These are phyloP conservation scores for Beroe forskalii DNA, from an alignment of 37 sponge, comb jelly and placozoan species.

Conservation along the genomic window DNA sequence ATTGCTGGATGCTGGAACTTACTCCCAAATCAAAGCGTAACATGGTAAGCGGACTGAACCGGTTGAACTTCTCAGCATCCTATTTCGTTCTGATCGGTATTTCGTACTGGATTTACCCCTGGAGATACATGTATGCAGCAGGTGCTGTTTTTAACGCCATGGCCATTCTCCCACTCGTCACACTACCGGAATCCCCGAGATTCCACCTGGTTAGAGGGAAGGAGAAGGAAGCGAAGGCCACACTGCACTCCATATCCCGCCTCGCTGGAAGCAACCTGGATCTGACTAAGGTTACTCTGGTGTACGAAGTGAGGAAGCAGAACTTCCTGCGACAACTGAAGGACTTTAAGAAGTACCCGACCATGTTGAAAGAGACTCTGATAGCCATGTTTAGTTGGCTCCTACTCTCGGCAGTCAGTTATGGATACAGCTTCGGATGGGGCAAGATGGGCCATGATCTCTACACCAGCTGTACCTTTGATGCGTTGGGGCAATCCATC, in stretches of 20 bases:
- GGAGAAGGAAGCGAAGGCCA: not conserved
- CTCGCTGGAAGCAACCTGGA: not conserved
- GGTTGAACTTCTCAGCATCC: not conserved
- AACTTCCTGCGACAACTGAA: constrained; percentile 9
- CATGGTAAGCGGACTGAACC: not conserved
- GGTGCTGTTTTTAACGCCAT: not conserved
- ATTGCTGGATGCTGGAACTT: constrained; percentile 50
- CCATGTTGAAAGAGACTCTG: not conserved
- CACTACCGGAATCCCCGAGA: constrained; percentile 9
- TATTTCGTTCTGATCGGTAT: not conserved
- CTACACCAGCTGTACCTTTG: not conserved
- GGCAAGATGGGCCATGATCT: constrained; percentile 22
- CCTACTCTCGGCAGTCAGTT: not conserved
- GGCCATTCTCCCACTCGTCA: not conserved
- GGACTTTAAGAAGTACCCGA: constrained; percentile 32
- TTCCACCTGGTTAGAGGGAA: constrained; percentile 5
- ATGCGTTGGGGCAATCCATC: not conserved
- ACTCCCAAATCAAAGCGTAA: not conserved
- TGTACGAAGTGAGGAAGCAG: not conserved
- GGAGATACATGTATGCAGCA: not conserved
- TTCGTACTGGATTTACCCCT: not conserved
- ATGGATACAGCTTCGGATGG: constrained; percentile 36
- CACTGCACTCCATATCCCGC: not conserved
- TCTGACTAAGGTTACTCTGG: not conserved
- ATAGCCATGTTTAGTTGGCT: constrained; percentile 6